phyloP scores from a whole-genome alignment of 2,888 invertebrate genomes.

The Caenorhabditis virilis region DNA sequence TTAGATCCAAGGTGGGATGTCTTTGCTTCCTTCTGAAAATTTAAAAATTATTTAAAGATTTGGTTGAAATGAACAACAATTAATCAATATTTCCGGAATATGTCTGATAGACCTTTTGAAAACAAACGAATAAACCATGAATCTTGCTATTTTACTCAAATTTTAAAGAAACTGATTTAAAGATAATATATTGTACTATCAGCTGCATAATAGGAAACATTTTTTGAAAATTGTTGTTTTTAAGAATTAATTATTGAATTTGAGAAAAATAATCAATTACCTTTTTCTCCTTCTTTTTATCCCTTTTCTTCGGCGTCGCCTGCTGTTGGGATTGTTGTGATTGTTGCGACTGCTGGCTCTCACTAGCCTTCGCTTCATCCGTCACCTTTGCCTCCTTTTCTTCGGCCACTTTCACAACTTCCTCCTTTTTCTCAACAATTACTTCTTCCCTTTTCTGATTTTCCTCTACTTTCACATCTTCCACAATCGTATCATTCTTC shows the following conservation, averaged over 20 bases:
- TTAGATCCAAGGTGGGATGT: slow-evolving; percentile 11
- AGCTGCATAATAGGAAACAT: not conserved
- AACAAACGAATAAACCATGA: not conserved
- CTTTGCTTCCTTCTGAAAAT: slow-evolving; percentile 25
- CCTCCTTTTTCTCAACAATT: slow-evolving; percentile 2
- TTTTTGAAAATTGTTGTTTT: not conserved
- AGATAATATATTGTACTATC: not conserved
- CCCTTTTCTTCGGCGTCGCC: slow-evolving; percentile 6
- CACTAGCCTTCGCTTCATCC: not conserved
- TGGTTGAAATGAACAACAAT: not conserved
- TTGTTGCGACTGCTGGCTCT: not conserved
- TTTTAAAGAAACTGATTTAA: not conserved
- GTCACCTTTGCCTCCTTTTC: not conserved
- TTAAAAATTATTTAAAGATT: not conserved
- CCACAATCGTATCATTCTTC: not conserved
- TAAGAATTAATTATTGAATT: not conserved
- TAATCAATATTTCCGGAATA: not conserved
- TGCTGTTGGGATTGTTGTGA: not conserved
- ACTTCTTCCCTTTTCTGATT: slow-evolving; percentile 2
- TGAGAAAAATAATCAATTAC: not conserved
- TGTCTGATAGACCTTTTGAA: not conserved
- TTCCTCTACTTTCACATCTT: not conserved
- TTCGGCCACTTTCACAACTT: not conserved
- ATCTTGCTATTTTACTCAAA: not conserved
- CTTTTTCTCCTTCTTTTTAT: slow-evolving; percentile 9